Percentiles rank a stretch among this genome's conserved stretches.
Evolutionary conservation across 2,888 invertebrate genomes (phyloP).

Genomic region (Eurois occulta): DNA sequence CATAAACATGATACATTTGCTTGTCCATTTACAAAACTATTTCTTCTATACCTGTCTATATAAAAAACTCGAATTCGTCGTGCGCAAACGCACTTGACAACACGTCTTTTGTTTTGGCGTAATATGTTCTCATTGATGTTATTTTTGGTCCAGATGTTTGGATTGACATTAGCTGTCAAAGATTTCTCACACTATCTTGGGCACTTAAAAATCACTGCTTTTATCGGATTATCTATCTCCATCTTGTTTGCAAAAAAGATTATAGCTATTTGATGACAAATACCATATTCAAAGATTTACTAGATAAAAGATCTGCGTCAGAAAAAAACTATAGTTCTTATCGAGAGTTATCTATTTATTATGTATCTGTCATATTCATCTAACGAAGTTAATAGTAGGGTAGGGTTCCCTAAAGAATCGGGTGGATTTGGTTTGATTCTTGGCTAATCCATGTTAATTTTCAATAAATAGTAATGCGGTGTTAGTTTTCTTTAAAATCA

Average conservation of each 20-base stretch:
- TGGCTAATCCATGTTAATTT: background rate
- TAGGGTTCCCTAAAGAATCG: background rate
- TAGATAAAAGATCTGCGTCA: conserved; percentile 5
- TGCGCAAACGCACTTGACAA: background rate
- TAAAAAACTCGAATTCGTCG: background rate
- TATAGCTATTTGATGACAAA: conserved; percentile 3
- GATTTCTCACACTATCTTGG: background rate
- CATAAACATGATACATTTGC: background rate
- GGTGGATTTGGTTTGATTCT: background rate
- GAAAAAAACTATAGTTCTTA: conserved; percentile 1
- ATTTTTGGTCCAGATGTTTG: background rate
- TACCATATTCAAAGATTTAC: background rate
- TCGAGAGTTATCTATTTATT: background rate
- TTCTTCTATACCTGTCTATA: background rate
- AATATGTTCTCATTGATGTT: conserved; percentile 5
- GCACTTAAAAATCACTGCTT: conserved; percentile 11
- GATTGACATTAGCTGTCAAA: conserved; percentile 8
- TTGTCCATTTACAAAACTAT: background rate
- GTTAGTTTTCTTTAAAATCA: background rate
- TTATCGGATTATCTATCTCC: background rate
- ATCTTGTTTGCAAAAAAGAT: conserved; percentile 12
- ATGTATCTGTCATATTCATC: background rate
- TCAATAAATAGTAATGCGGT: background rate
- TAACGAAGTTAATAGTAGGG: background rate
- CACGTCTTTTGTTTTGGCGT: background rate